A percentile compares a stretch with the other conserved stretches of the same genome.
phyloP scores from a whole-genome alignment of 2,888 invertebrate genomes.

The Girardia tigrina region DNA sequence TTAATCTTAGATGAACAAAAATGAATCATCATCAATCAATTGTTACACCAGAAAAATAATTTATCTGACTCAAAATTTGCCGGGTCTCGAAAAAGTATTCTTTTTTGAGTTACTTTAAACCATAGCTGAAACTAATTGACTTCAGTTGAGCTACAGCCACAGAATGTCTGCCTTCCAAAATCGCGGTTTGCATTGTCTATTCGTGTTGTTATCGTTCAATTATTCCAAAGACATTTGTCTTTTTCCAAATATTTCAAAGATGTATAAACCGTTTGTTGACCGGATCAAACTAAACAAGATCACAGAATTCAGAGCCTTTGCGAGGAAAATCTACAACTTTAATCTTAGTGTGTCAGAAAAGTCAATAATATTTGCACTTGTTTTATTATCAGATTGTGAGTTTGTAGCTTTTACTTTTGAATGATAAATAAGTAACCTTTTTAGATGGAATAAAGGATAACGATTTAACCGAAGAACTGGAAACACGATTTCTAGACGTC shows the following conservation, averaged over 20 bases:
- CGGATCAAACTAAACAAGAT: neutral
- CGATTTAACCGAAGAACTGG: neutral
- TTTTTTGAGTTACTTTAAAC: neutral
- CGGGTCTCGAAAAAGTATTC: neutral
- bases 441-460: neutral
- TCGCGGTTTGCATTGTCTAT: neutral
- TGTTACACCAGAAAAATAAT: neutral
- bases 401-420: neutral
- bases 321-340: neutral
- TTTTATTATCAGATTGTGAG: neutral
- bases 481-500: neutral
- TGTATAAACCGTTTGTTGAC: neutral
- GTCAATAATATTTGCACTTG: neutral
- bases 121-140: neutral
- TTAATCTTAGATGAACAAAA: too few species aligned
- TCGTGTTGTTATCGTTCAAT: neutral
- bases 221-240: neutral
- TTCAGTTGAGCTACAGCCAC: neutral
- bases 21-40: too few species aligned
- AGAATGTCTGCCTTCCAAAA: neutral
- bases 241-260: neutral
- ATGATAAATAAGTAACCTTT: neutral
- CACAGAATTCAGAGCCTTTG: neutral
- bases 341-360: neutral
- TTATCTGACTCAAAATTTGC: neutral